Base-by-base conservation (phyloP, 1,140 invertebrate species). In the Drosophila ananassae region DNA sequence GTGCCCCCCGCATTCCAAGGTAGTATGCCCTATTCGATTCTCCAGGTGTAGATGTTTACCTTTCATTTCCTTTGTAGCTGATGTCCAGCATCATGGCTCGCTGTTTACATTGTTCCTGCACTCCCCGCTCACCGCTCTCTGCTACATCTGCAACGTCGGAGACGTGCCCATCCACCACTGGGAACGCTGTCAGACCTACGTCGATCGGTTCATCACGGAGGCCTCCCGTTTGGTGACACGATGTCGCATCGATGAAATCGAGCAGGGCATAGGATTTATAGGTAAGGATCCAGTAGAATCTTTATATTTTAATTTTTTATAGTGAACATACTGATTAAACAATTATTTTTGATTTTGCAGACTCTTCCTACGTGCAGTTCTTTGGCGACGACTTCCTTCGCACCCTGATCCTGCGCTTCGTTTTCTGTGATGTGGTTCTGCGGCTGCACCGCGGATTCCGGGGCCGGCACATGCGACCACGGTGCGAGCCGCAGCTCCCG, bases 91-190 rank as follows among this genome's bases (percentile, higher is more conserved):
- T 91, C 97, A 98, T 90, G 98, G 98, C 48, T 98, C 96, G 85
- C 93, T 99, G 61, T 98, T 99, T 92, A 99, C 98, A 25, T 93
- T 99, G 79, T 99, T 99, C 93, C 94, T 99, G 58, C 97, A 99
- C 92, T 97, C 96, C 87, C 98, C 98, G 37, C 93, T 99, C 77
- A 97, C 97, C 79, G 98, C 97, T 52, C 96, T 99, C 90, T 98
- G 97, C 93, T 96, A 97, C 92, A 96, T 98, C 84, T 98, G 97
- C 91, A 98, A 98, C 91, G 95, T 99, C 48, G 94, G 95, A 59
- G 97, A 95, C 81, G 95, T 98, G 60, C 95, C 96, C 25, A 95
- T 98, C 78, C 95, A 96, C 71, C 94, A 96, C 73, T 99, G 98
- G 98, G 97, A 98, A 90, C 95, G 96, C 78, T 98, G 97, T 92